These are phyloP conservation scores for Parnassius apollo DNA, from an alignment of 2,888 invertebrate genomes.

Conservation along the genomic window DNA sequence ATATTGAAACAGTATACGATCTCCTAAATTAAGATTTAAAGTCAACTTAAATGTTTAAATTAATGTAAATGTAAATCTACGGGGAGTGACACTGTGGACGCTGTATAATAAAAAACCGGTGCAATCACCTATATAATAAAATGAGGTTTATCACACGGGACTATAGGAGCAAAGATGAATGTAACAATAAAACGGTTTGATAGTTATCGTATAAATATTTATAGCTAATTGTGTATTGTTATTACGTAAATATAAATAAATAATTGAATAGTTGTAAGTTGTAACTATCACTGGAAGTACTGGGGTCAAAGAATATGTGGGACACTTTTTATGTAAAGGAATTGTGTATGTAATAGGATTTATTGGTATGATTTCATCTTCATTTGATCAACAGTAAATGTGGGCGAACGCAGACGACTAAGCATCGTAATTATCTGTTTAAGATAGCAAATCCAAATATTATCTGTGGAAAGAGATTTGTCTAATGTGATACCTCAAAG, in stretches of 20 bases:
- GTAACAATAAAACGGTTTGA: slow-evolving; percentile 77
- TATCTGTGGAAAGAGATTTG: neutral
- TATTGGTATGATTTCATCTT: slow-evolving; percentile 15
- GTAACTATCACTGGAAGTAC: slow-evolving; percentile 74
- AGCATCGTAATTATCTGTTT: neutral
- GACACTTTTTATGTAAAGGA: slow-evolving; percentile 59
- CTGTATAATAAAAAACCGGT: slow-evolving; percentile 56
- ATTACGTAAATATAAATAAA: slow-evolving; percentile 80
- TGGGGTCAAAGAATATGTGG: slow-evolving; percentile 51
- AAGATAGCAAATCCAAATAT: neutral
- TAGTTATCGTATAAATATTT: slow-evolving; percentile 81
- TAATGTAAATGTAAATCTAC: slow-evolving; percentile 61
- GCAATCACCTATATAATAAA: slow-evolving; percentile 58
- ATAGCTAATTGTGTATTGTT: slow-evolving; percentile 82
- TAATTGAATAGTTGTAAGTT: slow-evolving; percentile 80
- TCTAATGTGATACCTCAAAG: neutral
- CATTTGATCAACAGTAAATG: slow-evolving; percentile 1
- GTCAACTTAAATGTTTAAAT: slow-evolving; percentile 78
- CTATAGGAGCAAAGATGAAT: slow-evolving; percentile 66
- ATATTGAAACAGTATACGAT: slow-evolving; percentile 82
- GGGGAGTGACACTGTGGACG: slow-evolving; percentile 68
- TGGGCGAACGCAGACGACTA: slow-evolving; percentile 32
- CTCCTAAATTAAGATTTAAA: slow-evolving; percentile 81
- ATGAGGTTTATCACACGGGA: slow-evolving; percentile 57
- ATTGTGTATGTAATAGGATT: slow-evolving; percentile 55